Evolutionary conservation across 1,140 invertebrate species (phyloP).

Genomic region (Drosophila kohkoa): DNA sequence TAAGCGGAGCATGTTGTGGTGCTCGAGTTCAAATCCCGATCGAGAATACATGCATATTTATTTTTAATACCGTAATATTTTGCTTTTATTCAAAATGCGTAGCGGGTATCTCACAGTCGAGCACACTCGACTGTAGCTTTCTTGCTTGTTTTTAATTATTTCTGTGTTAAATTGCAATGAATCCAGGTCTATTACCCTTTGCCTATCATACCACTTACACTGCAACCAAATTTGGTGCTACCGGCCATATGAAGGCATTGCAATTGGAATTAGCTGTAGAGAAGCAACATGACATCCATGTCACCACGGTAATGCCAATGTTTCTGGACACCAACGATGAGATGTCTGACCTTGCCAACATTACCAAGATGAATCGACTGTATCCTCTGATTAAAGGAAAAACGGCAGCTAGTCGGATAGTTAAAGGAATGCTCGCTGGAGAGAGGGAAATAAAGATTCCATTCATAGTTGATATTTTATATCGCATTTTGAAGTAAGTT

Average conservation of each 20-base stretch:
- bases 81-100: too few relatives aligned
- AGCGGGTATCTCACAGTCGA: too few relatives aligned
- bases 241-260: constrained; percentile 90
- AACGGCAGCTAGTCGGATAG: constrained; percentile 42
- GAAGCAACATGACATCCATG: constrained; percentile 46
- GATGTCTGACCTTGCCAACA: constrained; percentile 15
- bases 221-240: constrained; percentile 90
- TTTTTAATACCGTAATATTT: too few relatives aligned
- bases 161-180: background rate
- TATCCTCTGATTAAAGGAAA: constrained; percentile 57
- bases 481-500: constrained; percentile 35
- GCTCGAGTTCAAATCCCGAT: too few relatives aligned
- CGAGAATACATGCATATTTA: too few relatives aligned
- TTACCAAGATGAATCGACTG: background rate
- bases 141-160: too few relatives aligned
- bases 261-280: constrained; percentile 63
- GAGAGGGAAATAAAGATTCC: constrained; percentile 60
- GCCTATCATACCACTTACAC: constrained; percentile 85
- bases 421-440: constrained; percentile 51
- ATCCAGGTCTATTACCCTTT: constrained; percentile 39
- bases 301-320: constrained; percentile 51
- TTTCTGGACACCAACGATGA: constrained; percentile 56
- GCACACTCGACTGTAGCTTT: too few relatives aligned
- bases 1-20: too few relatives aligned
- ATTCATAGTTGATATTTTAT: background rate